phyloP scores from a whole-genome alignment of 1,140 invertebrate species.

The Periplaneta americana region DNA sequence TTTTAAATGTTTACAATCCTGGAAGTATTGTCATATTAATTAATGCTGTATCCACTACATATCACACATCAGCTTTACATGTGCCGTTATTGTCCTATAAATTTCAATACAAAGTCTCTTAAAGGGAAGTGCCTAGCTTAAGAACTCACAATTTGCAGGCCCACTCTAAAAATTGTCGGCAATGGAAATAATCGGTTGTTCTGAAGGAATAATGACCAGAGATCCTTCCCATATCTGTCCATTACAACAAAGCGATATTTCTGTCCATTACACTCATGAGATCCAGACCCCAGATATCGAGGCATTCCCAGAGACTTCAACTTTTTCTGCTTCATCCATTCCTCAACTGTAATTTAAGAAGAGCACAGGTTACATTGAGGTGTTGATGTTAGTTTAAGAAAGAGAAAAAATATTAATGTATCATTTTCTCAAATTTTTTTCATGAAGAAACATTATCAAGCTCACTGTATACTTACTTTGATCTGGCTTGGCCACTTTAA shows the following conservation, averaged over 20 bases:
- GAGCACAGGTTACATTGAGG: too few relatives aligned
- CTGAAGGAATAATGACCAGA: slow-evolving; percentile 74
- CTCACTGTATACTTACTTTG: slow-evolving; percentile 15
- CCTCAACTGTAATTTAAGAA: slow-evolving; percentile 56
- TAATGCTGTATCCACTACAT: too few relatives aligned
- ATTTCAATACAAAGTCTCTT: too few relatives aligned
- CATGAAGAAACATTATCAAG: too few relatives aligned
- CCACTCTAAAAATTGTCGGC: slow-evolving; percentile 71
- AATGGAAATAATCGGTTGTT: slow-evolving; percentile 64
- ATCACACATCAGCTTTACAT: too few relatives aligned
- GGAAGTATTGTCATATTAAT: too few relatives aligned
- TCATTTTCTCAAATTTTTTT: too few relatives aligned
- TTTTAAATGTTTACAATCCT: too few relatives aligned
- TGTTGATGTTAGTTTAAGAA: too few relatives aligned
- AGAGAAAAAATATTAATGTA: too few relatives aligned
- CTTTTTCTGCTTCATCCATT: slow-evolving; percentile 67
- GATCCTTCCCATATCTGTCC: slow-evolving; percentile 83
- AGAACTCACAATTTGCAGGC: slow-evolving; percentile 66
- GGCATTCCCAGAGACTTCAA: slow-evolving; percentile 81
- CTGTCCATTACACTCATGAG: slow-evolving; percentile 63
- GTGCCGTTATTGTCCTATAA: too few relatives aligned
- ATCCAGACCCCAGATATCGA: slow-evolving; percentile 73
- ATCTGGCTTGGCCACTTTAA: slow-evolving; percentile 48
- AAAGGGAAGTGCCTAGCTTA: too few relatives aligned
- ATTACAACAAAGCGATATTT: slow-evolving; percentile 91